Conservation (phyloP, 1,140 invertebrate genomes). For the Elysia chlorotica region DNA sequence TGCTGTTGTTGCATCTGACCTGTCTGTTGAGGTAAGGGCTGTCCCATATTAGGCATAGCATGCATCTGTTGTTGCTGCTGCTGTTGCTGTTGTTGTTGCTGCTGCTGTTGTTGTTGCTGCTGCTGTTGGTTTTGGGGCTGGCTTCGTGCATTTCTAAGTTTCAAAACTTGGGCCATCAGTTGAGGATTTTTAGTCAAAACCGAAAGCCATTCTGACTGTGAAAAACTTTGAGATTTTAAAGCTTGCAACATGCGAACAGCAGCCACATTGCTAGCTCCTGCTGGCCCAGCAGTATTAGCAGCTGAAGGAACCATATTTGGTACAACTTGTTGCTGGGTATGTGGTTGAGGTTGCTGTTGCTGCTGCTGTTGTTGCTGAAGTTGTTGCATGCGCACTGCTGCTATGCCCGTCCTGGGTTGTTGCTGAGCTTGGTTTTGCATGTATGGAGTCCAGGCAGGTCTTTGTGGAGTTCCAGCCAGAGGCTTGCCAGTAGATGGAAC, state of each 20-base stretch:
- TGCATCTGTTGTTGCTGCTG: constrained; percentile 64
- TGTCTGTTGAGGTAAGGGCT: constrained; percentile 32
- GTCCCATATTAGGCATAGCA: constrained; percentile 33
- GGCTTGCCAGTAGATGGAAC: constrained; percentile 29
- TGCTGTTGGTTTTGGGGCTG: constrained; percentile 62
- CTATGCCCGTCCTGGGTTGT: constrained; percentile 12
- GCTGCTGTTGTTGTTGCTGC: constrained; percentile 58
- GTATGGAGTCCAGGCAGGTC: constrained; percentile 32
- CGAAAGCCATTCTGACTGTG: constrained; percentile 89
- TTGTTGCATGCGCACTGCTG: constrained; percentile 28
- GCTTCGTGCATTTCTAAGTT: constrained; percentile 74
- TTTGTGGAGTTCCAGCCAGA: constrained; percentile 31
- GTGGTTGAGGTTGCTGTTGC: constrained; percentile 19
- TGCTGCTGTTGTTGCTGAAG: constrained; percentile 32
- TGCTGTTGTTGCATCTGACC: constrained; percentile 46
- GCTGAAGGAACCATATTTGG: constrained; percentile 20
- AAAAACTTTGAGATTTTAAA: constrained; percentile 84
- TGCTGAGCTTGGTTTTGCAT: constrained; percentile 35
- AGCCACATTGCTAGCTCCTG: constrained; percentile 1
- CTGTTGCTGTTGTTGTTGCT: constrained; percentile 46
- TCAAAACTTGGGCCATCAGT: constrained; percentile 95
- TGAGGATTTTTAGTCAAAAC: constrained; percentile 94
- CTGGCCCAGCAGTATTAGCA: constrained; percentile 22
- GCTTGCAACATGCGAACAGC: constrained; percentile 80
- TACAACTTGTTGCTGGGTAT: constrained; percentile 28